These are phyloP conservation scores for Plemyria rubiginata DNA, from an alignment of 2,888 invertebrate genomes.

Conservation along the genomic window DNA sequence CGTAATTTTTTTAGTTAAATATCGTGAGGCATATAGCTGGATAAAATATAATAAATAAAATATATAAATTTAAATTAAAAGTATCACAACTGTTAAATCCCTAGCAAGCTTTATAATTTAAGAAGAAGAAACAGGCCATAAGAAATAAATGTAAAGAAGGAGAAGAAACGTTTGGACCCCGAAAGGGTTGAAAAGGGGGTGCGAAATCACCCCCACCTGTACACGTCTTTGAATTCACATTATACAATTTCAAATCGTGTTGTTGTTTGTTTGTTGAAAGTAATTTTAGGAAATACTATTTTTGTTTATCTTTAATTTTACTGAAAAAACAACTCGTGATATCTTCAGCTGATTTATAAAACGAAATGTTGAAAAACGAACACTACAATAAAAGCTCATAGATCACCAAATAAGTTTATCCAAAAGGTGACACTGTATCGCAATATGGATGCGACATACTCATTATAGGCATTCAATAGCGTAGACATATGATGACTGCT, in stretches of 20 bases:
- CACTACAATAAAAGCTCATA: too few relatives aligned
- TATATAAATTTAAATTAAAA: slow-evolving; percentile 42
- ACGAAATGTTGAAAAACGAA: too few relatives aligned
- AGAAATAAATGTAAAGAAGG: slow-evolving; percentile 85
- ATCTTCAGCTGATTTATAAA: too few relatives aligned
- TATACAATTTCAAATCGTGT: slow-evolving; percentile 38
- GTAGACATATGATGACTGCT: too few relatives aligned
- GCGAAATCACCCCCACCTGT: slow-evolving; percentile 73
- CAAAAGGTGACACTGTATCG: too few relatives aligned
- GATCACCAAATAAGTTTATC: too few relatives aligned
- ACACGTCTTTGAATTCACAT: slow-evolving; percentile 57
- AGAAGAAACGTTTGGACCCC: slow-evolving; percentile 82
- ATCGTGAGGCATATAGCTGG: too few relatives aligned
- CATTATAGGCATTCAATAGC: too few relatives aligned
- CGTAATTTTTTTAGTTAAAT: too few relatives aligned
- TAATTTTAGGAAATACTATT: slow-evolving; percentile 8
- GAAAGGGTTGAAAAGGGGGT: slow-evolving; percentile 82
- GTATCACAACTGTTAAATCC: slow-evolving; percentile 66
- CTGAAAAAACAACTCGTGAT: background rate
- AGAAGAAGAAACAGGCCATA: slow-evolving; percentile 86
- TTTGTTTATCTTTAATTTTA: background rate
- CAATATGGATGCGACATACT: too few relatives aligned
- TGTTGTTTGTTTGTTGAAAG: slow-evolving; percentile 52
- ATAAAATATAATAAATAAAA: background rate
- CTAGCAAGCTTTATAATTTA: slow-evolving; percentile 80